A percentile compares a stretch with the other conserved stretches of the same genome.
Evolutionary conservation across 2,797 vertebrate genomes (phyloP).

Genomic region (Neopelma chrysocephalum): DNA sequence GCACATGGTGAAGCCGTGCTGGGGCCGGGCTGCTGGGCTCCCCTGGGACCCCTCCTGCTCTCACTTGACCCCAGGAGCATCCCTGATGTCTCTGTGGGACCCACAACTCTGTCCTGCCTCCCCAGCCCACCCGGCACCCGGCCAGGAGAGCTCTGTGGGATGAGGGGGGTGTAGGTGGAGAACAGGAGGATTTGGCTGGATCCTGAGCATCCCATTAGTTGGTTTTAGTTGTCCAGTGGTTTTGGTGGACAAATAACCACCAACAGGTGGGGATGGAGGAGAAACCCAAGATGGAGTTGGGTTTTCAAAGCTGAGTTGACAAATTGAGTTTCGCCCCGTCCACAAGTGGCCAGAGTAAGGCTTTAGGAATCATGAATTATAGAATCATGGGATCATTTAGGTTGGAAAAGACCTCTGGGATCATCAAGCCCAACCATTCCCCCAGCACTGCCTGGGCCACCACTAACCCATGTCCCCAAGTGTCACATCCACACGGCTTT

Average conservation of each 20-base stretch:
- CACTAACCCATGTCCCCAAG: background rate
- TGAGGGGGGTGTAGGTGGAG: background rate
- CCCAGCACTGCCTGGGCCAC: background rate
- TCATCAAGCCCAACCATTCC: background rate
- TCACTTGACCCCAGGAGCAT: background rate
- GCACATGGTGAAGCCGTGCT: background rate
- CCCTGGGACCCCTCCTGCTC: background rate
- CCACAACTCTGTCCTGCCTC: background rate
- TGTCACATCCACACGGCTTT: background rate
- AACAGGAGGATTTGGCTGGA: background rate
- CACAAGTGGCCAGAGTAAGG: background rate
- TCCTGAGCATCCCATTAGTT: background rate
- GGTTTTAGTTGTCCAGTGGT: no score
- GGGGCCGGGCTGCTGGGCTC: background rate
- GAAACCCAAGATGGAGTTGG: background rate
- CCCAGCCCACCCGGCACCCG: background rate
- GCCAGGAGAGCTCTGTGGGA: background rate
- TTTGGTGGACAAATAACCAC: background rate
- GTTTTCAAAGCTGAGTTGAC: background rate
- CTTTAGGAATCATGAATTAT: background rate
- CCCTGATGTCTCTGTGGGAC: rapidly evolving
- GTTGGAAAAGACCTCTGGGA: background rate
- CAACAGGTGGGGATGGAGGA: background rate
- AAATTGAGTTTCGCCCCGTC: background rate
- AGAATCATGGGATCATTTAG: background rate